Evolutionary conservation across 2,888 invertebrate genomes (phyloP).

Genomic region (Clanis bilineata): DNA sequence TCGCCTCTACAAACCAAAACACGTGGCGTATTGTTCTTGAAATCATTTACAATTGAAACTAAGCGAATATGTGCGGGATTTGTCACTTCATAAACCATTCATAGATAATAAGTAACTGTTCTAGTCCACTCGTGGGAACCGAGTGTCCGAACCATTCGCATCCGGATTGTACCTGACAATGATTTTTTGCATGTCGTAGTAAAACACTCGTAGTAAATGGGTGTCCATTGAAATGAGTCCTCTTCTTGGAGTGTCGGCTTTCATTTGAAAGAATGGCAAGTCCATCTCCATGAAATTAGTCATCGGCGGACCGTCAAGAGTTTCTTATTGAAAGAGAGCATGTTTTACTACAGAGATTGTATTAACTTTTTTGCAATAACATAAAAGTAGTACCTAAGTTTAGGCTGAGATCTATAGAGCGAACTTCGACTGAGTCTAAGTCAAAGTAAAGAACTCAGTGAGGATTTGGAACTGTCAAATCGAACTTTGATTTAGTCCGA

Average conservation of each 20-base stretch:
- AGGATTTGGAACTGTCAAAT: too few relatives aligned
- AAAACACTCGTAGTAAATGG: constrained; percentile 73
- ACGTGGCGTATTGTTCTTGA: constrained; percentile 69
- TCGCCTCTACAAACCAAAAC: constrained; percentile 39
- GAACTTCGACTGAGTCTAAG: too few relatives aligned
- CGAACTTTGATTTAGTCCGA: too few relatives aligned
- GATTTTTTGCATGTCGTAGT: constrained; percentile 60
- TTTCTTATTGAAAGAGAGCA: not conserved
- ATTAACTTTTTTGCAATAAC: too few relatives aligned
- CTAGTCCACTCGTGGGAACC: constrained; percentile 68
- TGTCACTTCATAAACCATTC: constrained; percentile 67
- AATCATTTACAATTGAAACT: constrained; percentile 47
- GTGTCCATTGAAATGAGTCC: constrained; percentile 50
- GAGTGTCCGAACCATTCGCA: constrained; percentile 60
- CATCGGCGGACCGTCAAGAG: not conserved
- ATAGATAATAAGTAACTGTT: constrained; percentile 46
- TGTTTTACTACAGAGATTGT: not conserved
- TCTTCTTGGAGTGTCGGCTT: constrained; percentile 48
- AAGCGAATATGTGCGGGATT: constrained; percentile 61
- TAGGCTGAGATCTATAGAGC: too few relatives aligned
- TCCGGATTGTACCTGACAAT: constrained; percentile 68
- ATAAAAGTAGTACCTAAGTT: too few relatives aligned
- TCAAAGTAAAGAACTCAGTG: too few relatives aligned
- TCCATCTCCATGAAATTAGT: constrained; percentile 18
- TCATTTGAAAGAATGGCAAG: constrained; percentile 5